These are phyloP conservation scores for Lacerta viridis DNA, from an alignment of 2,797 vertebrate species.

Conservation along the genomic window DNA sequence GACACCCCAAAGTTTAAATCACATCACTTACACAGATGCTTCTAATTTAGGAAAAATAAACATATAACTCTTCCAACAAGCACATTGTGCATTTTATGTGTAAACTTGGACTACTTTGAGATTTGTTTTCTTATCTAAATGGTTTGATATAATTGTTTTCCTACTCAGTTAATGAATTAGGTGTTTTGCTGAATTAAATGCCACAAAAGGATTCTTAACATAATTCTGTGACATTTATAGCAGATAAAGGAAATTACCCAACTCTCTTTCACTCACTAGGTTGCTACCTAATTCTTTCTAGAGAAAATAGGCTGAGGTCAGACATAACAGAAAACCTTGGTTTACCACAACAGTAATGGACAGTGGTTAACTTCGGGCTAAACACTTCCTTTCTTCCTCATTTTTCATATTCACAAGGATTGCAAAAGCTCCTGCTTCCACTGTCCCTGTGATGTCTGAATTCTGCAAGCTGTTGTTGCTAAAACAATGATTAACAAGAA, in stretches of 20 bases:
- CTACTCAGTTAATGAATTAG: neutral
- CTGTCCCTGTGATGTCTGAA: neutral
- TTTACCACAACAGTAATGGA: too few relatives aligned
- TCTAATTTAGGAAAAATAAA: constrained; percentile 26
- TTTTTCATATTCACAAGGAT: neutral
- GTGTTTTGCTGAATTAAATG: neutral
- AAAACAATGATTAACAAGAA: neutral
- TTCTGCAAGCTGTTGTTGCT: neutral
- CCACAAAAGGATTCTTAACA: neutral
- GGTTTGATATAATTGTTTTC: neutral
- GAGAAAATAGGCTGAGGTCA: neutral
- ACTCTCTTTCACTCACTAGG: neutral
- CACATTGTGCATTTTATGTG: neutral
- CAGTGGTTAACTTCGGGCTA: too few relatives aligned
- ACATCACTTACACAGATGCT: constrained; percentile 1
- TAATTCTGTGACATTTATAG: constrained; percentile 14
- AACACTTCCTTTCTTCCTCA: neutral
- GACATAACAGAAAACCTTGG: neutral
- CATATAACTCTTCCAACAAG: neutral
- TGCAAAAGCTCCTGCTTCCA: neutral
- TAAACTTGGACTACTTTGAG: neutral
- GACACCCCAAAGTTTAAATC: constrained; percentile 45
- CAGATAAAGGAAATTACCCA: neutral
- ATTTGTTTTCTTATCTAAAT: constrained; percentile 5
- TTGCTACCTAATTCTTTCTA: neutral